These are phyloP conservation scores for Ranitomeya variabilis DNA, from an alignment of 2,113 vertebrate species.

Conservation along the genomic window DNA sequence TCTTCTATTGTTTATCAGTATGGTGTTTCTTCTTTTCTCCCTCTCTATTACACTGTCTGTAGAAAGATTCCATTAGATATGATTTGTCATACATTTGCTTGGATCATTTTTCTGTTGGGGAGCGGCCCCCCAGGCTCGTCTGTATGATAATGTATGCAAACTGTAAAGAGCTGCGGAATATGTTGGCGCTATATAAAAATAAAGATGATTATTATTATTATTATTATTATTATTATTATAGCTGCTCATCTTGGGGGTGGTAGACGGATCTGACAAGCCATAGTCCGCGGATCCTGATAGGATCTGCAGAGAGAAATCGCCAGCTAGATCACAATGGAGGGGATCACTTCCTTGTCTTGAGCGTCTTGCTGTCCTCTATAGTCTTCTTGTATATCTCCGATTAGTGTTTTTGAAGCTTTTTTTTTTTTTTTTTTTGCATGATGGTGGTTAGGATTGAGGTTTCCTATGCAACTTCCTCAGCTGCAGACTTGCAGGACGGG, in stretches of 20 bases:
- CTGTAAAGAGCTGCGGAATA: too few species aligned
- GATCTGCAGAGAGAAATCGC: not conserved
- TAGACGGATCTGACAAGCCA: not conserved
- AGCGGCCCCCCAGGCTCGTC: not conserved
- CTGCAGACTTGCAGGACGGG: not conserved
- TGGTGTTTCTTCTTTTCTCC: not conserved
- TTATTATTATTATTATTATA: too few species aligned
- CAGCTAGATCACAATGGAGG: not conserved
- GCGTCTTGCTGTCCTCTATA: not conserved
- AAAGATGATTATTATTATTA: too few species aligned
- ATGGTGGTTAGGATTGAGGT: not conserved
- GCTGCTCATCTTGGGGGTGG: not conserved
- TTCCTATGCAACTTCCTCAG: not conserved
- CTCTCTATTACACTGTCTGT: not conserved
- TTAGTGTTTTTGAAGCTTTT: slow-evolving; percentile 15
- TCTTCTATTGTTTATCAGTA: too few species aligned
- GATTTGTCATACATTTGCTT: not conserved
- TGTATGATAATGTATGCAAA: too few species aligned
- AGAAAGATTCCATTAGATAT: too few species aligned
- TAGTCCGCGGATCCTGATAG: not conserved
- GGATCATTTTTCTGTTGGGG: not conserved
- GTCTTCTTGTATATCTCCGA: not conserved
- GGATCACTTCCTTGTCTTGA: not conserved
- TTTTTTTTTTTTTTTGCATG: too few species aligned
- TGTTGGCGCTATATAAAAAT: too few species aligned